A percentile compares a stretch with the other conserved stretches of the same genome.
Conservation (phyloP, 2,797 vertebrate genomes). For the Notolabrus celidotus region DNA sequence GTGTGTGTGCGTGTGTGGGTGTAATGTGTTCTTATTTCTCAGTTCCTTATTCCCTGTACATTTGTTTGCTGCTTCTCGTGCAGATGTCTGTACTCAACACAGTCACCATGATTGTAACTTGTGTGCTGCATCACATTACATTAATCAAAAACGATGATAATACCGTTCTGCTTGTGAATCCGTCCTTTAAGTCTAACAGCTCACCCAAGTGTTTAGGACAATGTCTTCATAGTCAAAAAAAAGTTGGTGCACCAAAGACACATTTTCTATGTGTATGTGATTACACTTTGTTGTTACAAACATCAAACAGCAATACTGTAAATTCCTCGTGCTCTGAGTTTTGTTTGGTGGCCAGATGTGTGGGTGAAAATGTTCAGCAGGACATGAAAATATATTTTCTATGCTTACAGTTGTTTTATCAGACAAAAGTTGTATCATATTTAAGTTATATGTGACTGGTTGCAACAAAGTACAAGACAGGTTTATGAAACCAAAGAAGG, state of each 20-base stretch:
- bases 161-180: slow-evolving; percentile 82
- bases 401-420: slow-evolving; percentile 17
- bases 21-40: slow-evolving; percentile 40
- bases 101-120: slow-evolving; percentile 84
- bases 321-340: slow-evolving; percentile 36
- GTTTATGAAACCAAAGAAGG: slow-evolving; percentile 82
- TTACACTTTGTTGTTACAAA: slow-evolving; percentile 77
- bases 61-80: slow-evolving; percentile 87
- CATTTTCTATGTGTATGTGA: slow-evolving; percentile 76
- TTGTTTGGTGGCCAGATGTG: slow-evolving; percentile 10
- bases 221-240: slow-evolving; percentile 49
- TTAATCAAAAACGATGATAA: slow-evolving; percentile 59
- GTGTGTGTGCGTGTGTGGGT: not conserved
- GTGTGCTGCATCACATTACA: slow-evolving; percentile 61
- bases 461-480: slow-evolving; percentile 42
- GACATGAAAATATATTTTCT: slow-evolving; percentile 36
- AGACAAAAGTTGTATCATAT: slow-evolving; percentile 39
- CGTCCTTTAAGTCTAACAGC: slow-evolving; percentile 25
- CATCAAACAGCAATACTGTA: slow-evolving; percentile 91
- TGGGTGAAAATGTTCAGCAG: slow-evolving; percentile 31
- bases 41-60: slow-evolving; percentile 82
- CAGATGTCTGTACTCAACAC: slow-evolving; percentile 84
- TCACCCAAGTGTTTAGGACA: slow-evolving; percentile 32
- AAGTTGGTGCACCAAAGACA: slow-evolving; percentile 90
- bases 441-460: slow-evolving; percentile 38